Conservation (phyloP, 2,888 invertebrate species). For the Carcina quercana region DNA sequence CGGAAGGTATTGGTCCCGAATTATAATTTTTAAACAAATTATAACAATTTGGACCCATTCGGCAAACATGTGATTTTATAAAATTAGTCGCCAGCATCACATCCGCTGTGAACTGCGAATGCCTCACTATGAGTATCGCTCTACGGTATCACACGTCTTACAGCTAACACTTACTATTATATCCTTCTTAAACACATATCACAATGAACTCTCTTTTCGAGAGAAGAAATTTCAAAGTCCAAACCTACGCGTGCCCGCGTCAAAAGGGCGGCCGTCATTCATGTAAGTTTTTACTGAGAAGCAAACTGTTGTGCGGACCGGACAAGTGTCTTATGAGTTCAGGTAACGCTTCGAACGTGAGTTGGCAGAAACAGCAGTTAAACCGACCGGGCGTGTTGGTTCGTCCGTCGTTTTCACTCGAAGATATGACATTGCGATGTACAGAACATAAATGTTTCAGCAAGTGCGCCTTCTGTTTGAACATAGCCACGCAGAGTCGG, state of each 20-base stretch:
- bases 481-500: slow-evolving; percentile 92
- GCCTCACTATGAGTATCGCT: slow-evolving; percentile 62
- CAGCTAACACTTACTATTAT: slow-evolving; percentile 53
- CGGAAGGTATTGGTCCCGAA: slow-evolving; percentile 73
- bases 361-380: slow-evolving; percentile 91
- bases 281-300: slow-evolving; percentile 90
- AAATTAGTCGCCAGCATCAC: slow-evolving; percentile 51
- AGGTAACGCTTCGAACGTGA: slow-evolving; percentile 89
- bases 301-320: slow-evolving; percentile 90
- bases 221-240: slow-evolving; percentile 62
- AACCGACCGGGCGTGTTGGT: slow-evolving; percentile 79
- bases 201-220: slow-evolving; percentile 64
- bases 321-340: slow-evolving; percentile 91
- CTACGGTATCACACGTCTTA: slow-evolving; percentile 61
- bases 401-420: slow-evolving; percentile 82
- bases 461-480: slow-evolving; percentile 92
- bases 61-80: slow-evolving; percentile 57
- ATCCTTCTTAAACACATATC: slow-evolving; percentile 71
- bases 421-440: slow-evolving; percentile 90
- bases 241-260: slow-evolving; percentile 50
- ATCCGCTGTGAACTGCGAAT: slow-evolving; percentile 47
- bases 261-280: slow-evolving; percentile 72
- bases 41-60: slow-evolving; percentile 70
- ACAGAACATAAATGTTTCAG: slow-evolving; percentile 92
- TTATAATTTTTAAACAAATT: slow-evolving; percentile 77